Evolutionary conservation across 2,888 invertebrate genomes (phyloP).

Genomic region (Loripinus fragilis): DNA sequence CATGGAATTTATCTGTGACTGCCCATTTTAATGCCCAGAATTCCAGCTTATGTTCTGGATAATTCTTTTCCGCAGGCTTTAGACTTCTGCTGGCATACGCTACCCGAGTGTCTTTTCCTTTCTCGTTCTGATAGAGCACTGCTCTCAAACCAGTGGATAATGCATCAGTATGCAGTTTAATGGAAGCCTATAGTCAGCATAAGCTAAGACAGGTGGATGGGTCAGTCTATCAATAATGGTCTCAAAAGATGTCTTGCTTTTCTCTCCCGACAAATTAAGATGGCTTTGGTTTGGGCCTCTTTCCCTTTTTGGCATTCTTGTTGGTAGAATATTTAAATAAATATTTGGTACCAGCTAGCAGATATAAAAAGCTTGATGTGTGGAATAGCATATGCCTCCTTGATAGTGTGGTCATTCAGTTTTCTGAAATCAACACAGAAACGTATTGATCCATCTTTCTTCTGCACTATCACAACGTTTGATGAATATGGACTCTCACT

Average conservation of each 20-base stretch:
- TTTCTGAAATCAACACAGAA: too few species aligned
- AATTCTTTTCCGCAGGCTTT: conserved; percentile 13
- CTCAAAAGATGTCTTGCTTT: background rate
- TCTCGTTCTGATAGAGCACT: background rate
- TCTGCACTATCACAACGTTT: too few species aligned
- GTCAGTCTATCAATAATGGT: background rate
- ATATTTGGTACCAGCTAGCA: too few species aligned
- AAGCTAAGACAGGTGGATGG: conserved; percentile 6
- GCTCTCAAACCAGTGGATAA: background rate
- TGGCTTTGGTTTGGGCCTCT: background rate
- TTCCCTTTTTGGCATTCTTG: conserved; percentile 7
- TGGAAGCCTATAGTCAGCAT: conserved; percentile 4
- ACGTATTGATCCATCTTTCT: too few species aligned
- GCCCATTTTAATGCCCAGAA: conserved; percentile 15
- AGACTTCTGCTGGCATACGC: conserved; percentile 11
- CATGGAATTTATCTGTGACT: conserved; percentile 11
- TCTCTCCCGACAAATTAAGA: background rate
- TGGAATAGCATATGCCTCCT: too few species aligned
- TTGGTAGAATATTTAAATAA: conserved; percentile 14
- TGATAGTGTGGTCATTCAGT: too few species aligned
- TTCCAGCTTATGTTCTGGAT: conserved; percentile 2
- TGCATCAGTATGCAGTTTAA: conserved; percentile 12
- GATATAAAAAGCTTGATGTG: too few species aligned
- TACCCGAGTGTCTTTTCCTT: background rate
- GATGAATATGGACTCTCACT: too few species aligned